phyloP scores from a whole-genome alignment of 2,888 invertebrate genomes.

The Chrysotoxum bicinctum region DNA sequence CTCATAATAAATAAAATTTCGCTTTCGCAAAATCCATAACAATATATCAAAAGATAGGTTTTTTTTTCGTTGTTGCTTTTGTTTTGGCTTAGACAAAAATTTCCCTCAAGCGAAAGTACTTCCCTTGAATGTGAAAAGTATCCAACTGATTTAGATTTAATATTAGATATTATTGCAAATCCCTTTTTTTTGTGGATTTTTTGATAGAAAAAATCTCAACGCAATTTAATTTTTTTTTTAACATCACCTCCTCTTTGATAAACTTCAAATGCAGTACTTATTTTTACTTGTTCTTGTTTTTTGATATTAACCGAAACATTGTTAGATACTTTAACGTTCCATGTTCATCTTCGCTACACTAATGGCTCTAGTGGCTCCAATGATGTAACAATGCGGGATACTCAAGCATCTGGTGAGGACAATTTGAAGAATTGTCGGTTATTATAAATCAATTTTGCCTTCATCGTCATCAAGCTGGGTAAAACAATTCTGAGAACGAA shows the following conservation, averaged over 20 bases:
- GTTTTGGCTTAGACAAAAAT: not conserved
- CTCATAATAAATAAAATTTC: constrained; percentile 39
- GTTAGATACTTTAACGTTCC: constrained; percentile 21
- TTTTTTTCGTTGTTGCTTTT: not conserved
- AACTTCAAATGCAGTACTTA: not conserved
- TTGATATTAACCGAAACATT: not conserved
- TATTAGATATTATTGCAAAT: constrained; percentile 3
- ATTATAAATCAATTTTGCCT: constrained; percentile 59
- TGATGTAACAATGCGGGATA: constrained; percentile 38
- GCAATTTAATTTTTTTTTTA: not conserved
- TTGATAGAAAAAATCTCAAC: constrained; percentile 1
- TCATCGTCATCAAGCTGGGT: not conserved
- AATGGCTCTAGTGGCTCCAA: constrained; percentile 40
- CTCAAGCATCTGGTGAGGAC: constrained; percentile 17
- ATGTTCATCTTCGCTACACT: constrained; percentile 32
- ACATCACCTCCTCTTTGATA: not conserved
- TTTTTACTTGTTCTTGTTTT: not conserved
- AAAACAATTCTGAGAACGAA: constrained; percentile 41
- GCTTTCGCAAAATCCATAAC: constrained; percentile 59
- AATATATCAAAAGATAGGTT: not conserved
- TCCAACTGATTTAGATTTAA: constrained; percentile 28
- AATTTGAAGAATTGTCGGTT: constrained; percentile 48
- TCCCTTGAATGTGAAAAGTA: constrained; percentile 25
- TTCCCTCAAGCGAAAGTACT: constrained; percentile 33
- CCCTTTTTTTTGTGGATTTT: not conserved